Conservation (phyloP, 1,140 invertebrate species). For the Eupeodes corollae region DNA sequence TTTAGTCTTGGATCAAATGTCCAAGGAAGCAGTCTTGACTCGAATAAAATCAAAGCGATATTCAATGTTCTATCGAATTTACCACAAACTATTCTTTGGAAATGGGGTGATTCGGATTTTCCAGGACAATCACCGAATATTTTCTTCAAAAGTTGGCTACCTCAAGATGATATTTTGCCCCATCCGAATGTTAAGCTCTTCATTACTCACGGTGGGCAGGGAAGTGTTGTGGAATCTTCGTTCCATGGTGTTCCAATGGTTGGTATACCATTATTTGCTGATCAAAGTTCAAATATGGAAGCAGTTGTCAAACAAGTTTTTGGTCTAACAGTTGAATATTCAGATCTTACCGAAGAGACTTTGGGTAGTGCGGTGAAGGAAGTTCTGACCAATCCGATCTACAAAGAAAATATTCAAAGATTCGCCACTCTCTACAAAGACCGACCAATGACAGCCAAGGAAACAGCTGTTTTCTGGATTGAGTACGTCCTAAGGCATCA, state of each 20-base stretch:
- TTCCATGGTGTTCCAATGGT: slow-evolving; percentile 40
- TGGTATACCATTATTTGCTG: slow-evolving; percentile 34
- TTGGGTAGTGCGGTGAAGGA: slow-evolving; percentile 10
- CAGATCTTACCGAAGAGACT: neutral
- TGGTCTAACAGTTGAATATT: slow-evolving; percentile 18
- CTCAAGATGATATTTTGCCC: slow-evolving; percentile 41
- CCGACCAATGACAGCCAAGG: slow-evolving; percentile 28
- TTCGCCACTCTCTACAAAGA: slow-evolving; percentile 26
- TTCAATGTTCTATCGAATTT: slow-evolving; percentile 37
- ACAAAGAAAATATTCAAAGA: slow-evolving; percentile 6
- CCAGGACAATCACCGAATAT: slow-evolving; percentile 42
- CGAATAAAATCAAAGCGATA: slow-evolving; percentile 28
- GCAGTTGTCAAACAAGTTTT: slow-evolving; percentile 5
- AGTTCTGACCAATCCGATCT: slow-evolving; percentile 13
- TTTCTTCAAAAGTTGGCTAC: slow-evolving; percentile 44
- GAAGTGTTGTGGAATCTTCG: slow-evolving; percentile 39
- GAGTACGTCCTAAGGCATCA: slow-evolving; percentile 39
- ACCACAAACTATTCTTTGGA: slow-evolving; percentile 41
- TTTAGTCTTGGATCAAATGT: slow-evolving; percentile 46
- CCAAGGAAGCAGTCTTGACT: slow-evolving; percentile 26
- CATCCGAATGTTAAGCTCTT: slow-evolving; percentile 40
- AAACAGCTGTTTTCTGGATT: slow-evolving; percentile 37
- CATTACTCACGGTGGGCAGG: slow-evolving; percentile 42
- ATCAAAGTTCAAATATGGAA: slow-evolving; percentile 16
- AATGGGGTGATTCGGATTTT: slow-evolving; percentile 29